These are phyloP conservation scores for Zaprionus obscuricornis DNA, from an alignment of 2,888 invertebrate genomes.

Conservation along the genomic window DNA sequence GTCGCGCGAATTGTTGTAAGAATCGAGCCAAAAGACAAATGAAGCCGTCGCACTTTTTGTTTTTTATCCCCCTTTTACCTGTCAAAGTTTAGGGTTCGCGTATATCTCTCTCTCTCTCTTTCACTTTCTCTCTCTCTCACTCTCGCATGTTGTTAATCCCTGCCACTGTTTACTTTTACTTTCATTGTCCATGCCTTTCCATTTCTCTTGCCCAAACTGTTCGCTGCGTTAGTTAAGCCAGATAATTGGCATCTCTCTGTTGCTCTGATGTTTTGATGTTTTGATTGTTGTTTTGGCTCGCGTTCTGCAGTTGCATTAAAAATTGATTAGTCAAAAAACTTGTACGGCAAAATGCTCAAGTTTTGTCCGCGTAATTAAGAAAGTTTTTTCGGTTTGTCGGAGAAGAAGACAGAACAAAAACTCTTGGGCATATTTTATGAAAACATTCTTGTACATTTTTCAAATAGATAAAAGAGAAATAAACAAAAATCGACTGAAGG, in stretches of 20 bases:
- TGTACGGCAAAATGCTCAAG: slow-evolving; percentile 7
- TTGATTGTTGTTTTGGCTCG: slow-evolving; percentile 36
- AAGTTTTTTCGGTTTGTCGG: slow-evolving; percentile 23
- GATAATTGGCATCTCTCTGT: slow-evolving; percentile 30
- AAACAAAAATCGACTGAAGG: no score
- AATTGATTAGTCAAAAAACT: slow-evolving; percentile 49
- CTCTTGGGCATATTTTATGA: slow-evolving; percentile 2
- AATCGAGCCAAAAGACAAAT: slow-evolving; percentile 22
- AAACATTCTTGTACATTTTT: background rate
- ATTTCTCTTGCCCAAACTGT: slow-evolving; percentile 23
- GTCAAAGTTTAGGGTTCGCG: slow-evolving; percentile 39
- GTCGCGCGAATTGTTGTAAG: slow-evolving; percentile 4
- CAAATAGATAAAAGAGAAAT: background rate
- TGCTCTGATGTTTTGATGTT: no score
- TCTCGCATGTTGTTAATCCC: no score
- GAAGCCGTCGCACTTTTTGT: slow-evolving; percentile 40
- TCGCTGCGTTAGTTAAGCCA: no score
- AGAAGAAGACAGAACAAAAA: background rate
- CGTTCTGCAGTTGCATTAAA: slow-evolving; percentile 39
- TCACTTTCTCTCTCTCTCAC: no score
- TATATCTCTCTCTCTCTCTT: no score
- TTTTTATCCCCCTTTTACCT: slow-evolving; percentile 37
- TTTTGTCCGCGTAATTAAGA: slow-evolving; percentile 43
- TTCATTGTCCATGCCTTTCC: no score
- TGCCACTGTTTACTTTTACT: no score